Conservation (phyloP, 2,113 vertebrate genomes). For the Ovis aries region DNA sequence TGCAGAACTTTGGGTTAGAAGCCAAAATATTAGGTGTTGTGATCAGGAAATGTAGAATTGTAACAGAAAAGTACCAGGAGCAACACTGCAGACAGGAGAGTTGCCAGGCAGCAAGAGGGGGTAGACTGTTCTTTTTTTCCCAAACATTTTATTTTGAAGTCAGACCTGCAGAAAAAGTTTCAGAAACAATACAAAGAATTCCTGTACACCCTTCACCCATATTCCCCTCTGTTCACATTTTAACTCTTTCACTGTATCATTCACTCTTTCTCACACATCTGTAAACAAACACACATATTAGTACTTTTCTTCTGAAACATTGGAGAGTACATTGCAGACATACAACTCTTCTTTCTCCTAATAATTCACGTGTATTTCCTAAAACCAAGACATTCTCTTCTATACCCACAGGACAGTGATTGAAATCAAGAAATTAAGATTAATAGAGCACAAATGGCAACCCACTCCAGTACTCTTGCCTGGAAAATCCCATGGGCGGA, state of each 20-base stretch:
- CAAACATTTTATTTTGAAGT: constrained; percentile 5
- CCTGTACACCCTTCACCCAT: neutral
- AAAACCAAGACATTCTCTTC: neutral
- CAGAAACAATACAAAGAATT: neutral
- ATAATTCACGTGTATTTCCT: neutral
- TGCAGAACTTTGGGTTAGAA: neutral
- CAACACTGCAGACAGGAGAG: neutral
- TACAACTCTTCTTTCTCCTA: neutral
- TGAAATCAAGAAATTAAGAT: neutral
- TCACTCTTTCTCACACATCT: neutral
- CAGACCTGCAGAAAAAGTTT: neutral
- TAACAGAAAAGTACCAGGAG: neutral
- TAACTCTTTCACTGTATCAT: neutral
- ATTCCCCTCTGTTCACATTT: neutral
- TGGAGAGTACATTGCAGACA: neutral
- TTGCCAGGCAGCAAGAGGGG: neutral
- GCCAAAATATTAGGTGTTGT: neutral
- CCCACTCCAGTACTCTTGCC: too few species aligned
- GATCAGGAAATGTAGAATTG: neutral
- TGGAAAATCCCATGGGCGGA: too few species aligned
- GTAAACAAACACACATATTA: neutral
- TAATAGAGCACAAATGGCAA: neutral
- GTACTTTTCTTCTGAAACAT: neutral
- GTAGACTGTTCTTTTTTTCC: neutral
- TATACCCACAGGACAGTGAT: neutral